Conservation (phyloP, 2,113 vertebrate genomes). For the Antechinus stuartii region DNA sequence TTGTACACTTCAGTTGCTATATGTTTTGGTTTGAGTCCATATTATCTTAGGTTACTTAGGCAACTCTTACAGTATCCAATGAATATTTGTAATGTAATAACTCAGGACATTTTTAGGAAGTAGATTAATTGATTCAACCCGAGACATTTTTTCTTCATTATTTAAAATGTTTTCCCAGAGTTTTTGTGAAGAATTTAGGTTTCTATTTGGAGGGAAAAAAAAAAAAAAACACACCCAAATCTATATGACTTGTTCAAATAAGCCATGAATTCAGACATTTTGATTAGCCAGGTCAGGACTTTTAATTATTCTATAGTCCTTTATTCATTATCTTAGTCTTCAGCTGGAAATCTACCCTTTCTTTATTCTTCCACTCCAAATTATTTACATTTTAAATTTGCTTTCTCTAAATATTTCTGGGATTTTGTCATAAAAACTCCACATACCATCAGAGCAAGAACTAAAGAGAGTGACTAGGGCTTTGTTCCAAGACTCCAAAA, state of each 20-base stretch:
- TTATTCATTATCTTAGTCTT: not conserved
- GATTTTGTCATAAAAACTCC: too few species aligned
- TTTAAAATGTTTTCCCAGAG: not conserved
- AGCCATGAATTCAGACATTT: not conserved
- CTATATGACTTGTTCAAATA: not conserved
- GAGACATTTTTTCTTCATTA: not conserved
- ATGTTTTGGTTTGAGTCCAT: not conserved
- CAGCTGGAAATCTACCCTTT: not conserved
- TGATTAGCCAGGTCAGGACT: not conserved
- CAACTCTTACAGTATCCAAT: slow-evolving; percentile 8
- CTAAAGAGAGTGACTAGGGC: too few species aligned
- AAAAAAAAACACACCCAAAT: not conserved
- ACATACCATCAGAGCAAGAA: too few species aligned
- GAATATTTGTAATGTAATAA: slow-evolving; percentile 5
- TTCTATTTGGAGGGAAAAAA: not conserved
- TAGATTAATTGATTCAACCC: slow-evolving; percentile 13
- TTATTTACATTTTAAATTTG: not conserved
- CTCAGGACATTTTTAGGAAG: not conserved
- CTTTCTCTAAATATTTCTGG: too few species aligned
- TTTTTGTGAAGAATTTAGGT: not conserved
- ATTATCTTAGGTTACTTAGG: slow-evolving; percentile 6
- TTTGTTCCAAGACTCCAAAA: too few species aligned
- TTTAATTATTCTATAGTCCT: not conserved
- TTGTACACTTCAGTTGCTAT: not conserved
- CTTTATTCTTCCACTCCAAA: not conserved